Base-by-base conservation (phyloP, 1,140 invertebrate genomes). In the Leptopilina clavipes region DNA sequence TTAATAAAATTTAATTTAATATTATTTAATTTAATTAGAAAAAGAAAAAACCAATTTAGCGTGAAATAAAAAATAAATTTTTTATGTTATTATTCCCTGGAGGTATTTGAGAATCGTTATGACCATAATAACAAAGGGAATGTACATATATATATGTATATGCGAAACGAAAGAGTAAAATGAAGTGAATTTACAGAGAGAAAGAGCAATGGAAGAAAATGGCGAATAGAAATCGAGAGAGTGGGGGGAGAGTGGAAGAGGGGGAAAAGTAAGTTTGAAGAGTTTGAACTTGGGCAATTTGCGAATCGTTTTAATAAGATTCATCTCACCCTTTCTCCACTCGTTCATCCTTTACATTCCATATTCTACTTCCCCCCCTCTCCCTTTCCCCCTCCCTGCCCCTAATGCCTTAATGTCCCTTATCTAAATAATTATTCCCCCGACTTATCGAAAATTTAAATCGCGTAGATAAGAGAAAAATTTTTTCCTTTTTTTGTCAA, bases 291-390 rank as follows among this genome's bases (percentile, higher is more conserved):
- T 65, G 59, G 59, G 59, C 59, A 65, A 65, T 25, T 65, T 65
- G 59, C 59, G 59, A 65, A 65, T 65, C 59, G 59, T 31, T 65
- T 65, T 65, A 31, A 65, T 65, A 65, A 65, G 59, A 65, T 70
- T 75, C 59, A 44, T 12, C 43, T 54, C n/a, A 40, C 31, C 22
- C 14, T 6, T 18, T 19, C 14, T 37, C 19, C 43, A 10, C n/a
- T 11, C 56, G 11, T 22, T 76, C 17, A 18, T 17, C 44, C 7
- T 10, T 11, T 7, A 12, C 70, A 44, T 52, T n/a, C 19, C 74
- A 14, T 52, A 70, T 40, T 43, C 18, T 65, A 48, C 11, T 73
- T 22, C 37, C 40, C 18, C 14, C 72, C 70, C n/a, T 6, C 43
- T 6, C 8, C 9, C 37, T 9, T 7, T 40, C 8, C 37, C 8